phyloP scores from a whole-genome alignment of 2,888 invertebrate genomes.

The Spicauda simplicius region DNA sequence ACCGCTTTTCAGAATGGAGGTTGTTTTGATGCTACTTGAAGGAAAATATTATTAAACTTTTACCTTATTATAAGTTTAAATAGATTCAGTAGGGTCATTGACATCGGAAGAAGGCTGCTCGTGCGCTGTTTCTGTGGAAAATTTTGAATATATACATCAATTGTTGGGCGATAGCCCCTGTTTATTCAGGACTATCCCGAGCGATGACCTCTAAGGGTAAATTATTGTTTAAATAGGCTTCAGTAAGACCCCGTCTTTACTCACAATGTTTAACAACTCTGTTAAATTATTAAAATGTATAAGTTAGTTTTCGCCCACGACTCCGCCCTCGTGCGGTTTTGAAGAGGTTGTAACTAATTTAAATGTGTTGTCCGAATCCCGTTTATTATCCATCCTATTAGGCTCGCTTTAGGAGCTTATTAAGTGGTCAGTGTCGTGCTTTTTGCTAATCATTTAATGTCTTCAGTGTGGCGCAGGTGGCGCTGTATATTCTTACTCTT shows the following conservation, averaged over 20 bases:
- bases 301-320: not conserved
- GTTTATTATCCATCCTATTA: too few relatives aligned
- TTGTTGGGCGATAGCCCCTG: not conserved
- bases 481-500: too few relatives aligned
- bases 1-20: not conserved
- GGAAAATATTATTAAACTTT: not conserved
- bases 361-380: too few relatives aligned
- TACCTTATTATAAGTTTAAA: not conserved
- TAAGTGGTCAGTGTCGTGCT: too few relatives aligned
- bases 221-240: not conserved
- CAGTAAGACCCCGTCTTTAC: not conserved
- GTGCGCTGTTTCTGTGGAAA: not conserved
- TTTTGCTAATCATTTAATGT: too few relatives aligned
- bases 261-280: not conserved
- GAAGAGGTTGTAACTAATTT: too few relatives aligned
- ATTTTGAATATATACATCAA: not conserved
- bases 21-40: not conserved
- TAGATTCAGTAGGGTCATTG: not conserved
- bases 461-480: too few relatives aligned
- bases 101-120: not conserved
- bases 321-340: not conserved
- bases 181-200: slow-evolving; percentile 10
- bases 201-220: slow-evolving; percentile 14
- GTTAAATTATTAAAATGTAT: not conserved
- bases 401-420: too few relatives aligned